These are phyloP conservation scores for Xiphorhynchus elegans DNA, from an alignment of 2,113 vertebrate species.

Conservation along the genomic window DNA sequence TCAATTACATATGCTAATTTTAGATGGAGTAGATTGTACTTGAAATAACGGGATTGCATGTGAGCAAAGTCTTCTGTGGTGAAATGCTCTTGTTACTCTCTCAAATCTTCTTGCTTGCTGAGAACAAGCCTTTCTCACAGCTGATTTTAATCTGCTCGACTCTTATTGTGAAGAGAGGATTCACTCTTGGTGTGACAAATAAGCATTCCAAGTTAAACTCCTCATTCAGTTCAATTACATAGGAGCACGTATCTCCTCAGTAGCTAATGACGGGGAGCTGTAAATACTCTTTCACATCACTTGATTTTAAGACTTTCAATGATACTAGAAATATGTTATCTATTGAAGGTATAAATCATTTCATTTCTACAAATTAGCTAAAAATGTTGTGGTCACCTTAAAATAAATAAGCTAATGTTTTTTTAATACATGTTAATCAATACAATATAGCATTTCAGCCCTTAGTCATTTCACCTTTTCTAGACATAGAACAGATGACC, in stretches of 20 bases:
- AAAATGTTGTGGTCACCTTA: not conserved
- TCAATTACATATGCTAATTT: slow-evolving; percentile 49
- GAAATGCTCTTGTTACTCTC: not conserved
- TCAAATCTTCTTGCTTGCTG: not conserved
- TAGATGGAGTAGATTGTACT: not conserved
- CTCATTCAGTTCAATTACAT: not conserved
- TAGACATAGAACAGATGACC: not conserved
- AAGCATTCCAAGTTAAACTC: slow-evolving; percentile 5
- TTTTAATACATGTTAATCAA: not conserved
- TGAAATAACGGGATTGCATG: not conserved
- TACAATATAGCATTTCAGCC: not conserved
- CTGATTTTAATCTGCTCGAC: not conserved
- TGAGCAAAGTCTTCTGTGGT: not conserved
- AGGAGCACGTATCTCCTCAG: not conserved
- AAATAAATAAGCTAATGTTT: not conserved
- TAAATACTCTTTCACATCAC: not conserved
- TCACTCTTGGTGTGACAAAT: not conserved
- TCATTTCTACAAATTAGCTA: not conserved
- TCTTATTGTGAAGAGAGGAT: not conserved
- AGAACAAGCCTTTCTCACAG: not conserved
- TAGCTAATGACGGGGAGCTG: not conserved
- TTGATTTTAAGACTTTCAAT: not conserved
- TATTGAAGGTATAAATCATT: not conserved
- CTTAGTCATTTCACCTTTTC: not conserved
- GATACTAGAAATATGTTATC: not conserved